Conservation (phyloP, 2,113 vertebrate species). For the Actenoides lindsayi region DNA sequence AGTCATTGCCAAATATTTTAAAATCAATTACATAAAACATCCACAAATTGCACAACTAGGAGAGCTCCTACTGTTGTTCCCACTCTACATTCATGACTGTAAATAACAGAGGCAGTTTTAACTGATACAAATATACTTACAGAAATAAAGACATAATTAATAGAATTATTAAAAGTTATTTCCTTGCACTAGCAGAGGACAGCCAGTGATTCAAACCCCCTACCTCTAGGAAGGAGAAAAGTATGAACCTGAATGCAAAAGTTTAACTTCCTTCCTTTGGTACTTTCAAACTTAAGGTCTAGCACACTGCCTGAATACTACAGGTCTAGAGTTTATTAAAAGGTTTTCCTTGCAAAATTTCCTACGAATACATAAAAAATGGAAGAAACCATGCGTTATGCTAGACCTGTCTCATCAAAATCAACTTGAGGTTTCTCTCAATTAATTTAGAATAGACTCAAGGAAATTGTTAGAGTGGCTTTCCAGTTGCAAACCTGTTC, state of each 20-base stretch:
- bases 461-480: background rate
- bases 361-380: background rate
- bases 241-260: background rate
- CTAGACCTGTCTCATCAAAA: background rate
- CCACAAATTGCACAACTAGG: background rate
- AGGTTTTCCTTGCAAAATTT: background rate
- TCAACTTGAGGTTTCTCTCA: background rate
- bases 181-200: background rate
- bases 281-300: background rate
- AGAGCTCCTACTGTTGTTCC: background rate
- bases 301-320: background rate
- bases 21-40: background rate
- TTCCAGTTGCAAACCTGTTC: background rate
- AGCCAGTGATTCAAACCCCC: background rate
- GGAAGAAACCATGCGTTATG: background rate
- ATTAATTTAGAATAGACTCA: background rate
- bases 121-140: background rate
- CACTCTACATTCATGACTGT: background rate
- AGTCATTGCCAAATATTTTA: background rate
- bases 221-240: background rate
- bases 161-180: background rate
- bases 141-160: background rate
- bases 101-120: background rate
- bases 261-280: background rate
- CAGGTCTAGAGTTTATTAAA: background rate